Conservation (phyloP, 2,888 invertebrate species). For the Calameuta idolon region DNA sequence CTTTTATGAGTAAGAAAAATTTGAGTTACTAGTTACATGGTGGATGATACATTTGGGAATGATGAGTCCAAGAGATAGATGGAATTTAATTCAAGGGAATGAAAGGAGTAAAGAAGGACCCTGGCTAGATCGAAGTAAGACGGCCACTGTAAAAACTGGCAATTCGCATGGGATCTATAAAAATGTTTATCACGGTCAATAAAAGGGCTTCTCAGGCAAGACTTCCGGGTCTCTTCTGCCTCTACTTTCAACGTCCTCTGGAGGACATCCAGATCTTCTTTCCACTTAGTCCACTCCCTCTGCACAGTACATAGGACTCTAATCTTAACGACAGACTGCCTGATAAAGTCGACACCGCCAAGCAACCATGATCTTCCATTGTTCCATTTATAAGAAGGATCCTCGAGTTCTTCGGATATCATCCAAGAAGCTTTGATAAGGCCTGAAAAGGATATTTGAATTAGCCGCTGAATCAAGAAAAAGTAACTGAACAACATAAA, state of each 20-base stretch:
- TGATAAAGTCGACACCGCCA: conserved; percentile 49
- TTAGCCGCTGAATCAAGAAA: neutral
- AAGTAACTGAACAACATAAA: neutral
- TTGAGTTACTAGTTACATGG: neutral
- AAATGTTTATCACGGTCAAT: conserved; percentile 65
- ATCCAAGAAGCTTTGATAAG: neutral
- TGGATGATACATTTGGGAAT: neutral
- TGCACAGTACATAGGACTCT: conserved; percentile 25
- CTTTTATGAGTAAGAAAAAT: conserved; percentile 14
- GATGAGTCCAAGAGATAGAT: neutral
- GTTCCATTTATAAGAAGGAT: conserved; percentile 46
- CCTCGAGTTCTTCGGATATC: conserved; percentile 27
- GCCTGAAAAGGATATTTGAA: neutral
- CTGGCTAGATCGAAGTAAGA: conserved; percentile 8
- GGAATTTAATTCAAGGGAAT: neutral
- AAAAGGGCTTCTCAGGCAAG: conserved; percentile 47
- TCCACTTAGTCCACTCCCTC: conserved; percentile 2
- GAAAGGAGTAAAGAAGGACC: conserved; percentile 19
- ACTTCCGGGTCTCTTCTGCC: conserved; percentile 23
- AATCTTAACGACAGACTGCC: conserved; percentile 57
- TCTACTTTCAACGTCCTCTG: conserved; percentile 16
- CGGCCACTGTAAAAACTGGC: conserved; percentile 56
- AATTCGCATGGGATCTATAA: conserved; percentile 64
- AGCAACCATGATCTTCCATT: conserved; percentile 32
- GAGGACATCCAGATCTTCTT: neutral